Evolutionary conservation across 1,140 invertebrate species (phyloP), one percentile per base, ranked within the genome.

Genomic region (Schlechtendalia chinensis): DNA sequence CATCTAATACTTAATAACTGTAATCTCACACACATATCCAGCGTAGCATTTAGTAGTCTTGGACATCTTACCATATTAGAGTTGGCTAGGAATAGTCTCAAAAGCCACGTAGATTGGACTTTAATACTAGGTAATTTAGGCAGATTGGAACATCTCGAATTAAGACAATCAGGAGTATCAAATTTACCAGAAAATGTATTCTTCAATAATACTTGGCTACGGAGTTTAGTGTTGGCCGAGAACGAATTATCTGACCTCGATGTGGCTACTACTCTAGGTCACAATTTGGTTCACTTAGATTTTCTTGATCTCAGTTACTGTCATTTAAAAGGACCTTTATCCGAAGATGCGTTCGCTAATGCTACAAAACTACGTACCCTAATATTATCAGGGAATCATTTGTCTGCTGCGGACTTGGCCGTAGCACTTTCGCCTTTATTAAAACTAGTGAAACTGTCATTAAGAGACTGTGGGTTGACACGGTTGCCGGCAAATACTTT

Each of bases 301-400:
- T 88, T 88, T n/a, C 84, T 92, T 24, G 91, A 92, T 85, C 84
- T 92, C 54, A 91, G 91, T 0, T 89, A 91, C 82, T 92, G 91
- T 83, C 89, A 89, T 84, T 87, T 92, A n/a, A 87, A 88, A 79
- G 89, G 90, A 56, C 89, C 89, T 2, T 84, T 93, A 67, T 89
- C 90, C 2, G 90, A 91, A 69, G 89, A 91, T 83, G 89, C 91
- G 2, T 93, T 93, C 83, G 87, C 87, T 24, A 91, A 92, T 82
- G 89, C 90, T 0, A 91, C 90, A 17, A 90, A 90, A 84, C 84
- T 93, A 16, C 88, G 90, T 80, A 89, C 87, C 19, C 86, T 92
- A 3, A 89, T 90, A 84, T 84, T 93, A 24, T 90, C 89, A 53
- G 91, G 90, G 12, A 93, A 93, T 85, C 89, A 89, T 3, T 85